phyloP scores from a whole-genome alignment of 2,113 vertebrate species.

The Sylvilagus bachmani region DNA sequence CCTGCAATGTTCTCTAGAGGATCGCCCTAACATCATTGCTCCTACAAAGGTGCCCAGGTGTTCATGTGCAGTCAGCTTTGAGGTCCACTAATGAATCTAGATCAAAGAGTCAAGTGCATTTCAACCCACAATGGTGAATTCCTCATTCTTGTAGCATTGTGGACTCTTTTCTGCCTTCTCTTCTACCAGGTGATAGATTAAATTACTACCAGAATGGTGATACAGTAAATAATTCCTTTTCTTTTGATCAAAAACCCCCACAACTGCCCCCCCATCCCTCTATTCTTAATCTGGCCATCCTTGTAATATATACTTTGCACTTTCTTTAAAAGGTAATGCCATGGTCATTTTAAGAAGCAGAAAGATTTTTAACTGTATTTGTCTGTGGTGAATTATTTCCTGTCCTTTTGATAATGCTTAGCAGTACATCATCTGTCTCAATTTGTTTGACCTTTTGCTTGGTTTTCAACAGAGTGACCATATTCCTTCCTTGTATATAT shows the following conservation, averaged over 20 bases:
- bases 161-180: not conserved
- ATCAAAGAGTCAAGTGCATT: not conserved
- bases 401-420: conserved; percentile 52
- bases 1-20: not conserved
- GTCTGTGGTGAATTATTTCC: conserved; percentile 43
- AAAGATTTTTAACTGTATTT: not conserved
- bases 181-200: not conserved
- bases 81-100: not conserved
- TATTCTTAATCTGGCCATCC: not conserved
- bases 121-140: not conserved
- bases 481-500: not conserved
- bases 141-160: not conserved
- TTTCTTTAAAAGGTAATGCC: conserved; percentile 21
- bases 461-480: conserved; percentile 11
- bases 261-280: not conserved
- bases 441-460: conserved; percentile 53
- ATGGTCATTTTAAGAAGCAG: not conserved
- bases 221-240: not conserved
- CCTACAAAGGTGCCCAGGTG: not conserved
- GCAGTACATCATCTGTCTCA: conserved; percentile 33
- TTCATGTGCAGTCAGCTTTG: not conserved
- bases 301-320: not conserved
- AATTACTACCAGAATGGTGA: not conserved
- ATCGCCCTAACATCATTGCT: not conserved
- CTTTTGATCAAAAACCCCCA: not conserved